Percentiles rank a stretch among this genome's conserved stretches.
phyloP scores from a whole-genome alignment of 2,113 vertebrate genomes.

The Anas platyrhynchos region DNA sequence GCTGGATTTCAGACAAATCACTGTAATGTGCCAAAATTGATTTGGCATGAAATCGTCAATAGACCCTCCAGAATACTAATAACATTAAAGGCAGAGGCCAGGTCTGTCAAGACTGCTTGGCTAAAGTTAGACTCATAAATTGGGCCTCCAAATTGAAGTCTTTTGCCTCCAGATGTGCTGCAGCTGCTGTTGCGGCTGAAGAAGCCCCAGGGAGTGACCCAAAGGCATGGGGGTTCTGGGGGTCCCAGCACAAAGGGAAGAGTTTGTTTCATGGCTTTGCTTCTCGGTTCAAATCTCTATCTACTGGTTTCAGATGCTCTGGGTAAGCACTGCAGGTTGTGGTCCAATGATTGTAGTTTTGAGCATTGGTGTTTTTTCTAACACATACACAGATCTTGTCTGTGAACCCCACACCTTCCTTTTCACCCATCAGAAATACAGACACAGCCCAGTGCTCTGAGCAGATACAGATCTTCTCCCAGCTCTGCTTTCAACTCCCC shows the following conservation, averaged over 20 bases:
- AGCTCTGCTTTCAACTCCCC: neutral
- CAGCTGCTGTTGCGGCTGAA: neutral
- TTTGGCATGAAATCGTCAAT: constrained; percentile 56
- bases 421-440: neutral
- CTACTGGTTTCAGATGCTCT: neutral
- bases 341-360: neutral
- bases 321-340: neutral
- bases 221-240: neutral
- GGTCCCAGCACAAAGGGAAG: neutral
- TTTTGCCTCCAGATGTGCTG: neutral
- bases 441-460: neutral
- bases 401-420: neutral
- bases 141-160: neutral
- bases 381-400: neutral
- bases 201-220: neutral
- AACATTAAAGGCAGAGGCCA: constrained; percentile 28
- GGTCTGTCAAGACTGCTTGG: constrained; percentile 20
- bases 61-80: constrained; percentile 51
- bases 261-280: neutral
- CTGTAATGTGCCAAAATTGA: constrained; percentile 61
- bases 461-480: neutral
- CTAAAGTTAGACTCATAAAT: neutral
- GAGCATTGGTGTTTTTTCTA: neutral
- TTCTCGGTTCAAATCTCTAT: neutral
- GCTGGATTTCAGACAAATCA: constrained; percentile 66